These are phyloP conservation scores for Dascyllus trimaculatus DNA, from an alignment of 2,113 vertebrate genomes.

Conservation along the genomic window DNA sequence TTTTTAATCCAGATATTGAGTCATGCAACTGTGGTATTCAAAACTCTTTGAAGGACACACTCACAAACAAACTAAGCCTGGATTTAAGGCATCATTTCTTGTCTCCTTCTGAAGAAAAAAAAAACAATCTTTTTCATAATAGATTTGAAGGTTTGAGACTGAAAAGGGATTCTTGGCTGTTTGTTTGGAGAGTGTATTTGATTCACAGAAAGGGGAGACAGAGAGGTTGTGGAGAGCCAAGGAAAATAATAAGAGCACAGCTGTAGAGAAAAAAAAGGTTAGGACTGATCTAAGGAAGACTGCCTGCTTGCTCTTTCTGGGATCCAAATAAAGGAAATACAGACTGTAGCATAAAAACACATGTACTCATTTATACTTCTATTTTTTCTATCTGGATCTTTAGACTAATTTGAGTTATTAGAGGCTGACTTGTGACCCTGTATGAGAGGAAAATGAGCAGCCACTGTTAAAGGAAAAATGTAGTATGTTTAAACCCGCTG, in stretches of 20 bases:
- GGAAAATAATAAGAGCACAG: slow-evolving; percentile 43
- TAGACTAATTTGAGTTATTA: background rate
- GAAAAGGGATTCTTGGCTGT: slow-evolving; percentile 12
- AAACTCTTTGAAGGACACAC: background rate
- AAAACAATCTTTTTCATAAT: slow-evolving; percentile 6
- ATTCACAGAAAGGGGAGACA: slow-evolving; percentile 25
- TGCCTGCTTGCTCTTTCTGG: background rate
- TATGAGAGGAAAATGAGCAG: background rate
- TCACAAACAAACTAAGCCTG: background rate
- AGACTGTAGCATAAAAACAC: background rate
- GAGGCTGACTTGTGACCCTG: background rate
- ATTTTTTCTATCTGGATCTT: too few species aligned
- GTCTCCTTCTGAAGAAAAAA: background rate
- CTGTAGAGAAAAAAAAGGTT: slow-evolving; percentile 35
- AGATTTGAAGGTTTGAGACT: slow-evolving; percentile 20
- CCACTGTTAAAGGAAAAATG: too few species aligned
- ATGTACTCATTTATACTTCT: too few species aligned
- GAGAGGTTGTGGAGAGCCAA: slow-evolving; percentile 33
- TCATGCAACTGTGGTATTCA: background rate
- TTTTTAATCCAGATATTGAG: slow-evolving; percentile 23
- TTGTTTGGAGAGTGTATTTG: slow-evolving; percentile 41
- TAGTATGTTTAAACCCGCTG: too few species aligned
- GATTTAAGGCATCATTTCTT: background rate
- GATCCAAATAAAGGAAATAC: background rate
- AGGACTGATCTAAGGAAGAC: slow-evolving; percentile 30